Evolutionary conservation across 2,113 vertebrate species (phyloP), one percentile per base, ranked within the genome.

Genomic region (Zosterops japonicus): DNA sequence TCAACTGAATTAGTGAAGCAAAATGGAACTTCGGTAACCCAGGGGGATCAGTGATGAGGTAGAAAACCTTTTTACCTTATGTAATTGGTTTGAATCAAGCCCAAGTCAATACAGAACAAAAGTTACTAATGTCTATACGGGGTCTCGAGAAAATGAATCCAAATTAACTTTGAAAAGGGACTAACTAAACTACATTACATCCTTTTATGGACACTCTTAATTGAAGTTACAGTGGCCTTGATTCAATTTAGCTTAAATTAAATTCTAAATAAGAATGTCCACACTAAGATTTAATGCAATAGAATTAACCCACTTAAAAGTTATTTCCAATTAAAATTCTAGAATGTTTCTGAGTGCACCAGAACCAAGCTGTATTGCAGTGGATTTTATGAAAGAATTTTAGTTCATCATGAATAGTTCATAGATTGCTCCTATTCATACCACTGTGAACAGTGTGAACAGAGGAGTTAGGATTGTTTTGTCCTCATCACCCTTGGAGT

Each of bases 201-300:
- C 91, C 49, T 89, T 94, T 94, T 92, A 94, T 94, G 87, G 80
- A 91, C 91, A 94, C 80, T 89, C 72, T 87, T 94, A 94, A 89
- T 94, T 96, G 91, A 94, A 96, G 93, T 95, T 95, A 90, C 89
- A 94, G 77, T 92, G 93, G 64, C 72, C 72, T 94, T 94, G 81
- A 96, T 96, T 95, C 74, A 95, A 95, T 96, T 91, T 87, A 87
- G 65, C 41, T 89, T 84, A 87, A 95, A 94, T 94, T 92, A 96
- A 92, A 91, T 95, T 94, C 72, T 81, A 91, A 94, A 91, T 89
- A 92, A 78, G 56, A 82, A 86, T 69, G 65, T 78, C 91, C 83
- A 95, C 87, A 82, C 74, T 76, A 94, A 95, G 87, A 96, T 87
- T 82, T 79, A 94, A 92, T 94, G 74, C 24, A 92, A 64, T 92